These are phyloP conservation scores for Stictonetta naevosa DNA, from an alignment of 2,113 vertebrate species.

Conservation along the genomic window DNA sequence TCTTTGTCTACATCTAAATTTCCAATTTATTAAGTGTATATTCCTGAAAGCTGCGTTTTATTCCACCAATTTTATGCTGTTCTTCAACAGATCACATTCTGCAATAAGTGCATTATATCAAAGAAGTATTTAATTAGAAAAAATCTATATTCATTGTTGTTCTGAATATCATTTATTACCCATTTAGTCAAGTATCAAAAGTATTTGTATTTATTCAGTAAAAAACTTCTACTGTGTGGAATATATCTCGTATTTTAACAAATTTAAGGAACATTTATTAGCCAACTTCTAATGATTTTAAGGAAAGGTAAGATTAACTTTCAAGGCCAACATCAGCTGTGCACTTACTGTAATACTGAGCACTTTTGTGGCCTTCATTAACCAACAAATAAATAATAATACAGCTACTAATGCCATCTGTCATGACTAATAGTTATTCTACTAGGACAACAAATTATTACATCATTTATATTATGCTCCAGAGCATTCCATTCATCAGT, in stretches of 20 bases:
- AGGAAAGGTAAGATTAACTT: background rate
- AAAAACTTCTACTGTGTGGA: background rate
- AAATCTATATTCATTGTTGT: background rate
- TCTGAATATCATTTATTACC: background rate
- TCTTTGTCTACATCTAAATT: background rate
- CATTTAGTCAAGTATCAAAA: background rate
- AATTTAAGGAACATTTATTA: background rate
- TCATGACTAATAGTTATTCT: background rate
- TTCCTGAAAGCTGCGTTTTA: background rate
- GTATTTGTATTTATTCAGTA: background rate
- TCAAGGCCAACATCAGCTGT: background rate
- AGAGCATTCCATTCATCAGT: background rate
- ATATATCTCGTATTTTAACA: background rate
- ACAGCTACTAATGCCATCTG: background rate
- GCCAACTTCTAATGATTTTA: background rate
- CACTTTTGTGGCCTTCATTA: background rate
- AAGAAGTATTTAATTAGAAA: background rate
- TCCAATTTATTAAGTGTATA: fast-evolving
- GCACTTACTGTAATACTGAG: background rate
- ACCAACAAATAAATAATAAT: background rate
- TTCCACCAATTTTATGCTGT: background rate
- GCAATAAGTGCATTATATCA: background rate
- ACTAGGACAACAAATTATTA: background rate
- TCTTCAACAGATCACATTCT: background rate
- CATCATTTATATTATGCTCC: background rate